phyloP scores from a whole-genome alignment of 92 coral and sea anemone species.

The Scolanthus callimorphus region DNA sequence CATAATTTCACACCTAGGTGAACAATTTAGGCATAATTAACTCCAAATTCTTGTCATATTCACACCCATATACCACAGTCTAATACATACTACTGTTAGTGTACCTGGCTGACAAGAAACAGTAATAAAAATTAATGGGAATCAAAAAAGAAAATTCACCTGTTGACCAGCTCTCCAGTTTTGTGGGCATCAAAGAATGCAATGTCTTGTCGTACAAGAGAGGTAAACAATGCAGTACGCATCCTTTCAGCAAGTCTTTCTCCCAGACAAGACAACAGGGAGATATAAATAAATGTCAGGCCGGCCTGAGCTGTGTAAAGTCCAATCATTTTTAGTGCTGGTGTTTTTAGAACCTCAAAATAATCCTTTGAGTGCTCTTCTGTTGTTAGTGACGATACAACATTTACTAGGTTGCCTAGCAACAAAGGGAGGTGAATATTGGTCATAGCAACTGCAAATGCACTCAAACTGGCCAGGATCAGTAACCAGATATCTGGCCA shows the following conservation, averaged over 20 bases:
- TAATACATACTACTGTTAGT: too few species aligned
- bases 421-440: constrained; percentile 83
- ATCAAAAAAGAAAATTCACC: constrained; percentile 52
- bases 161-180: constrained; percentile 93
- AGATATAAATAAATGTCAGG: constrained; percentile 84
- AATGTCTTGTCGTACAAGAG: constrained; percentile 86
- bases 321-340: constrained; percentile 75
- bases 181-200: constrained; percentile 97
- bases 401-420: constrained; percentile 90
- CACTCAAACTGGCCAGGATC: constrained; percentile 83
- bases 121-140: too few species aligned
- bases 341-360: constrained; percentile 62
- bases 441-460: constrained; percentile 92
- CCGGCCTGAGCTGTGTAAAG: constrained; percentile 78
- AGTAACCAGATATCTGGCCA: constrained; percentile 94
- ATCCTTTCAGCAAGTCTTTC: constrained; percentile 91
- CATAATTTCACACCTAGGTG: too few species aligned
- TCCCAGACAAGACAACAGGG: constrained; percentile 90
- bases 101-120: too few species aligned
- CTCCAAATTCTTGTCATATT: too few species aligned
- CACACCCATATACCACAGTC: too few species aligned
- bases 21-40: too few species aligned
- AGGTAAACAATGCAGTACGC: constrained; percentile 77
- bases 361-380: constrained; percentile 69
- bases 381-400: constrained; percentile 78